Base-by-base conservation (phyloP, 2,113 vertebrate genomes). In the Noturus placidus region DNA sequence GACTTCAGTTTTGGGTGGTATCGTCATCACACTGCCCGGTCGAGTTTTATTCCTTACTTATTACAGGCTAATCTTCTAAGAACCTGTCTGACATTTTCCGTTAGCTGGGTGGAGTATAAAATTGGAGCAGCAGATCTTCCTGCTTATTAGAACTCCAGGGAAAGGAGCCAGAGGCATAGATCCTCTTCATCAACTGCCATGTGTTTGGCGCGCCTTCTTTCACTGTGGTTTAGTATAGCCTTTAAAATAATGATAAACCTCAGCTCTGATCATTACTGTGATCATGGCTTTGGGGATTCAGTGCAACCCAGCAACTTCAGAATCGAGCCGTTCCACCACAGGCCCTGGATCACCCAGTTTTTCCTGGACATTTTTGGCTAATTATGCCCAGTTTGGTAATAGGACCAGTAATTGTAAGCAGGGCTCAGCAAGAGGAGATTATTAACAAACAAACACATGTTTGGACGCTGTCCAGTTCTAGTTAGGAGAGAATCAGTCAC, bases 401-500 rank as follows among this genome's bases (percentile, higher is more conserved):
- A 72, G 91, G 88, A 89, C 90, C 91, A 91, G 89, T 94, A 93
- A 93, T 93, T 93, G 91, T 90, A 89, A 92, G 87, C 91, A 90
- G 91, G 84, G 90, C 88, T 89, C 87, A 89, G 91, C 92, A 91
- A 91, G 90, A 92, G 86, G 88, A 92, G 89, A 82, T 91, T 72
- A 82, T 92, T 89, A 90, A 92, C 93, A 92, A 93, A 92, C 88
- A 94, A 92, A 91, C 91, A 91, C 83, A 89, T 90, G 87, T 92
- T 92, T 94, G 90, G 93, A 93, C 84, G 76, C 15, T 5, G 35
- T 91, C 93, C 93, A 93, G 88, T 74, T 50, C 85, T 89, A 86
- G 87, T 90, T 90, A 88, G 87, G 25, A 89, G 89, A 25, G 86
- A 84, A 91, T 91, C 90, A 88, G 82, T 92, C 88, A 89, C 83